phyloP scores from a whole-genome alignment of 2,888 invertebrate genomes.

The Cosmorhoe ocellata region DNA sequence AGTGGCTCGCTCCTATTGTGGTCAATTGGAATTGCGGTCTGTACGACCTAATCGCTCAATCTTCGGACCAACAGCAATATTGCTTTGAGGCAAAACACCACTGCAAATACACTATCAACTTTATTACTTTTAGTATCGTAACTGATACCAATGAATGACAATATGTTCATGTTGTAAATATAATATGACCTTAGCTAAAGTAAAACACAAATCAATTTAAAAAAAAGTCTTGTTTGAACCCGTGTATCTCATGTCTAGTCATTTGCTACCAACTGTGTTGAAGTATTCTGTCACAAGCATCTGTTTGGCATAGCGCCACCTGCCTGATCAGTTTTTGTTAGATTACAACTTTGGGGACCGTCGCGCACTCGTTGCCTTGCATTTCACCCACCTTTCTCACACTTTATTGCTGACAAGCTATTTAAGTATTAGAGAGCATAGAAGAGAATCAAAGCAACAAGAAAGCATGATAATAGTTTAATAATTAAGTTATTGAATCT shows the following conservation, averaged over 20 bases:
- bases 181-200: no score
- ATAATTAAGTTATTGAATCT: no score
- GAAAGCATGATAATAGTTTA: no score
- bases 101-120: slow-evolving; percentile 29
- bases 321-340: slow-evolving; percentile 15
- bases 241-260: no score
- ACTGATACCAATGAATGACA: no score
- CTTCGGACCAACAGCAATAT: slow-evolving; percentile 30
- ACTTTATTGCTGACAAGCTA: no score
- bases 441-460: no score
- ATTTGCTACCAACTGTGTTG: not conserved
- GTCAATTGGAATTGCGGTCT: slow-evolving; percentile 33
- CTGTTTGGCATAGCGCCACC: slow-evolving; percentile 22
- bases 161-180: no score
- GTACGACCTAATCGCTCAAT: slow-evolving; percentile 35
- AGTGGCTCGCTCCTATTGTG: slow-evolving; percentile 32
- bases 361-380: no score
- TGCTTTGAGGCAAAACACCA: slow-evolving; percentile 31
- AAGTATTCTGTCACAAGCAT: not conserved
- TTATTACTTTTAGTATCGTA: slow-evolving; percentile 18
- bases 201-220: no score
- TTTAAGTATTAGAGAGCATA: no score
- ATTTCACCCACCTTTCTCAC: slow-evolving; percentile 9
- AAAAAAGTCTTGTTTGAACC: no score
- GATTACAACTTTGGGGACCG: not conserved